Conservation (phyloP, 2,113 vertebrate species). For the Pyrgilauda ruficollis region DNA sequence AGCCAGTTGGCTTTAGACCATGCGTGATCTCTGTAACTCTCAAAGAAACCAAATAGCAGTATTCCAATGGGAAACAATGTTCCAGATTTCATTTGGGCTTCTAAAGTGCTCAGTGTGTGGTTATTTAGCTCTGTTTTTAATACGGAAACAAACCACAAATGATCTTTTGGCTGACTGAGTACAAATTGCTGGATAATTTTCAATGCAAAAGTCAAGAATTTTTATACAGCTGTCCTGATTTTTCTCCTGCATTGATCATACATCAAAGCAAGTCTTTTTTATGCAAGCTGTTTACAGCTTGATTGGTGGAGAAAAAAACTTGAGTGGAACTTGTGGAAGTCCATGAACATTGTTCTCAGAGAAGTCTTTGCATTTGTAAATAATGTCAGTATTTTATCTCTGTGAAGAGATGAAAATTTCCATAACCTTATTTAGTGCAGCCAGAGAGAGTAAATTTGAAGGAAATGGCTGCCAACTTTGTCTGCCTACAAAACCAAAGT, state of each 20-base stretch:
- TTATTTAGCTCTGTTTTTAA: slow-evolving; percentile 3
- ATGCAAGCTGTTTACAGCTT: background rate
- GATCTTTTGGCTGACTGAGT: background rate
- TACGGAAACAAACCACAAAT: background rate
- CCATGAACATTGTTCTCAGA: background rate
- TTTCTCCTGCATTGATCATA: background rate
- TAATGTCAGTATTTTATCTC: background rate
- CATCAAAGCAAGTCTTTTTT: background rate
- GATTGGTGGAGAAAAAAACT: background rate
- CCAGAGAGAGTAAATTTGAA: background rate
- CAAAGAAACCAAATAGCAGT: background rate
- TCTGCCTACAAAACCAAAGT: background rate
- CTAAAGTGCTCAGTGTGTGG: background rate
- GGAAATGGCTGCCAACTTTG: background rate
- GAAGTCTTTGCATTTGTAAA: background rate
- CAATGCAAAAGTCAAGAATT: background rate
- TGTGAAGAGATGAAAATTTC: background rate
- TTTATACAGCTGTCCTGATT: background rate
- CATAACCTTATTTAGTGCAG: background rate
- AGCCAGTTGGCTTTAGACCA: background rate
- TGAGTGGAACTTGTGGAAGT: background rate
- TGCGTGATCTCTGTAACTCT: background rate
- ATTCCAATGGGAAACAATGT: background rate
- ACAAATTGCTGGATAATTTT: background rate
- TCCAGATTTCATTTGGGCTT: background rate